These are phyloP conservation scores for Melanotaenia parkinsoni DNA, from an alignment of 2,797 vertebrate species.

Conservation along the genomic window DNA sequence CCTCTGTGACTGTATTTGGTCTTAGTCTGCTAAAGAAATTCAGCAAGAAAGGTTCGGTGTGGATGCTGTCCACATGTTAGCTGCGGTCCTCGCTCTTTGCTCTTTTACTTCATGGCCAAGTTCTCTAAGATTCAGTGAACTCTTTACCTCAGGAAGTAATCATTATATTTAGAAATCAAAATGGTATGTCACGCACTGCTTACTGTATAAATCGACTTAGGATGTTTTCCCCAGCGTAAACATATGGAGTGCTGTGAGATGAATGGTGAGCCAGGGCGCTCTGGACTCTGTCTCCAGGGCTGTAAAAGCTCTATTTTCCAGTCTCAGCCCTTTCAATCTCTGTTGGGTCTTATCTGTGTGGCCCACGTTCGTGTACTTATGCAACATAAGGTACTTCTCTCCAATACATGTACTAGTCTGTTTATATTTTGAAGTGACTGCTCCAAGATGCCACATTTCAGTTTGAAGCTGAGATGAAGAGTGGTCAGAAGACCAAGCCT, in stretches of 20 bases:
- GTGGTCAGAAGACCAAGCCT: conserved; percentile 32
- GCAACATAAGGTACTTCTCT: conserved; percentile 37
- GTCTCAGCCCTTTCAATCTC: conserved; percentile 64
- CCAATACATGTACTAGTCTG: conserved; percentile 28
- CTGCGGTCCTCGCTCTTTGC: neutral
- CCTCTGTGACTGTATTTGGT: conserved; percentile 32
- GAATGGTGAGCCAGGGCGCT: conserved; percentile 41
- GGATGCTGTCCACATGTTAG: conserved; percentile 17
- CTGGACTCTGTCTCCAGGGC: conserved; percentile 73
- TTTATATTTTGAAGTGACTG: conserved; percentile 43
- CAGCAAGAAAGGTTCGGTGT: conserved; percentile 20
- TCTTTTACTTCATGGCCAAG: conserved; percentile 14
- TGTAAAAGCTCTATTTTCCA: conserved; percentile 55
- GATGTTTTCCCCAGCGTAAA: conserved; percentile 71
- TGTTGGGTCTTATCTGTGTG: conserved; percentile 53
- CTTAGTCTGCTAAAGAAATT: conserved; percentile 4
- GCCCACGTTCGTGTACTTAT: conserved; percentile 34
- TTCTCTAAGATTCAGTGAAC: conserved; percentile 57
- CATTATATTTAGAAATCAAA: conserved; percentile 66
- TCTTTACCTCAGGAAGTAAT: conserved; percentile 58
- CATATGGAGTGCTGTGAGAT: conserved; percentile 50
- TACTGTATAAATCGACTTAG: conserved; percentile 61
- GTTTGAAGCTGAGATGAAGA: conserved; percentile 38
- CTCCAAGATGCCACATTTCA: conserved; percentile 47
- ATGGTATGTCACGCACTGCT: conserved; percentile 43